These are phyloP conservation scores for Heliconius himera DNA, from an alignment of 1,140 invertebrate species.

Conservation along the genomic window DNA sequence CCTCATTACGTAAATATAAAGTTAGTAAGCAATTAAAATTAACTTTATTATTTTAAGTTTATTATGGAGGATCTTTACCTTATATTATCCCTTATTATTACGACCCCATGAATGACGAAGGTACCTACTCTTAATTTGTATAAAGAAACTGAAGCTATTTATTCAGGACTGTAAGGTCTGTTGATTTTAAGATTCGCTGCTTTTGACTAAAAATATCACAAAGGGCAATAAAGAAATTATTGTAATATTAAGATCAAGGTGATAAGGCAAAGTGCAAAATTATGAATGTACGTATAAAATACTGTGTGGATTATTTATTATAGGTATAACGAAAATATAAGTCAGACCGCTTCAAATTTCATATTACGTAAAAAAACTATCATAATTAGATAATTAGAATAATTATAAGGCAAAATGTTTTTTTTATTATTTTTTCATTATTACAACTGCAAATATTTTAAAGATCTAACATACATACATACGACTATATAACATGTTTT, in stretches of 20 bases:
- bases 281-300: neutral
- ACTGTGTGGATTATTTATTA: neutral
- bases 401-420: no score
- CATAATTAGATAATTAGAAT: no score
- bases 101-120: neutral
- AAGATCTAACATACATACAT: no score
- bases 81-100: neutral
- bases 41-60: neutral
- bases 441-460: no score
- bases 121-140: neutral
- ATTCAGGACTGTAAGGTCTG: neutral
- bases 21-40: neutral
- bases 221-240: neutral
- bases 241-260: neutral
- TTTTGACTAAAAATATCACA: neutral
- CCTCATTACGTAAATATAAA: neutral
- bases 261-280: constrained; percentile 5
- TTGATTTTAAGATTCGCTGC: neutral
- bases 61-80: neutral
- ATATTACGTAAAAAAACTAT: neutral
- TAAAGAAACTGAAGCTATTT: neutral
- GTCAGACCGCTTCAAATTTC: neutral
- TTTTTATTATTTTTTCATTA: no score
- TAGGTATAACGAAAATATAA: neutral
- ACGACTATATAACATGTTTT: no score